Evolutionary conservation across 1,140 invertebrate genomes (phyloP), one percentile per base, ranked within the genome.

Genomic region (Polypedilum pembai): DNA sequence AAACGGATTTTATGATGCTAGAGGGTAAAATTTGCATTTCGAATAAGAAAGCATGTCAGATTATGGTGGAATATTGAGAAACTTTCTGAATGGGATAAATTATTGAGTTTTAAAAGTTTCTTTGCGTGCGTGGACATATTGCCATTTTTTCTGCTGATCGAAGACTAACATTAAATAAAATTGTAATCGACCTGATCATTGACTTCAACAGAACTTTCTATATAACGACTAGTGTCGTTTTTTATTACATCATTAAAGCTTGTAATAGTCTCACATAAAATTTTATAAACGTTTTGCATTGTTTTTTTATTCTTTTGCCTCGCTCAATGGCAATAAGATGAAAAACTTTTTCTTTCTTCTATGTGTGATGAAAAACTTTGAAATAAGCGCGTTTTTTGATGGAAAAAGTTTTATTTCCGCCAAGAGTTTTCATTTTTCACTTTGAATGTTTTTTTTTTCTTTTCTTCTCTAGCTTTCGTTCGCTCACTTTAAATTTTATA

Each of bases 191-290:
- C 65, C 65, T 69, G 65, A 69, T 69, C 65, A 21, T 69, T 69
- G 65, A 69, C 65, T 69, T 69, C 45, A 56, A 15, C n/a, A n/a
- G 12, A 12, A 12, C 4, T 56, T n/a, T 56, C 3, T 15, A n/a
- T 56, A 56, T 56, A 56, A 56, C 20, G 65, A 69, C 65, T 69
- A 69, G 20, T 21, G 65, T 20, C 65, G 17, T 69, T 69, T 69
- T 69, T 69, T 69, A 69, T 69, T 69, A 20, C 65, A 18, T 69
- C 65, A 69, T 69, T 69, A 69, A 69, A 69, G 65, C 45, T 69
- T 69, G 65, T 69, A 69, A 69, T 17, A 69, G 20, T 18, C 20
- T 21, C 65, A 18, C 20, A 69, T 69, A 69, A 69, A 69, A 69
- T 69, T 69, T 69, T 69, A 69, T 69, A 69, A 69, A 69, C 20